Base-by-base conservation (phyloP, 1,140 invertebrate genomes). In the Oedothorax gibbosus region DNA sequence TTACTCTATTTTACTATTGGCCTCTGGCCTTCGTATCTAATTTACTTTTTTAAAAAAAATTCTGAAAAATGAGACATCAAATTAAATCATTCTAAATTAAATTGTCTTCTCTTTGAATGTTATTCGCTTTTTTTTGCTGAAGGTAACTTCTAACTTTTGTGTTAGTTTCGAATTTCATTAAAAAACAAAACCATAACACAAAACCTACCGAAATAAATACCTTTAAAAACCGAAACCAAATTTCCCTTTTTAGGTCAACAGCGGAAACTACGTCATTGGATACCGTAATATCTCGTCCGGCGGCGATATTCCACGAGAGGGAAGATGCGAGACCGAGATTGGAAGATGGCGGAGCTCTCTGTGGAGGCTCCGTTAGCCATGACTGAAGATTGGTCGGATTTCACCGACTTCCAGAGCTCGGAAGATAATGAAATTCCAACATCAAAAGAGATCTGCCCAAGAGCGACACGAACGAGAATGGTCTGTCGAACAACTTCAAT, bases 331-430 rank as follows among this genome's bases (percentile, higher is more conserved):
- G 35, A 35, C 35, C 65, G 87, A 75, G 85, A 80, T 56, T 79
- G 56, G 66, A 91, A 91, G 87, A 98, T 98, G 95, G 95, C 96
- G 92, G 97, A 98, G 93, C 93, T 98, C 88, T 96, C 97, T 92
- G 97, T 98, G 92, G 96, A 98, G 92, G 97, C 97, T 92, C 97
- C 97, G 87, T 92, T 98, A 89, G 97, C 97, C 82, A 95, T 96
- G 90, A 97, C 97, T 91, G 97, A 98, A 90, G 95, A 96, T 90
- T 93, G 92, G 91, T 91, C 90, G 75, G 92, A 92, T 86, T 91
- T 91, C 87, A 90, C 90, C 86, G 91, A 92, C 86, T 91, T 91
- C 87, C 91, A 91, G 81, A 88, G 90, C 88, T 91, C 90, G 53
- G 91, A 91, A 89, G 93, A 93, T 89, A 91, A 91, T 68, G 93